Percentiles rank a stretch among this genome's conserved stretches.
These are phyloP conservation scores for Melanotaenia pygmaea DNA, from an alignment of 2,797 vertebrate species.

Conservation along the genomic window DNA sequence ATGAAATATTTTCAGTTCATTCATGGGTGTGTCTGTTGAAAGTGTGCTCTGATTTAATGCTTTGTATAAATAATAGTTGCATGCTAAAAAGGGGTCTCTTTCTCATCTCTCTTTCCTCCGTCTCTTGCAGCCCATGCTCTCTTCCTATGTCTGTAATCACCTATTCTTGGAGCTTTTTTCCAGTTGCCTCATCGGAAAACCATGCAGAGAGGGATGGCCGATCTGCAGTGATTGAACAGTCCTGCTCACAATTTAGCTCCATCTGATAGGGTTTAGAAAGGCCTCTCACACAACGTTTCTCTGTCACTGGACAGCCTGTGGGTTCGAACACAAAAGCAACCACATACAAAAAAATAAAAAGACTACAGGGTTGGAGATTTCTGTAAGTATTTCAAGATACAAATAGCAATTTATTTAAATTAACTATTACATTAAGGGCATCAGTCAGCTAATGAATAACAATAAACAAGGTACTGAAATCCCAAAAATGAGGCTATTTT, in stretches of 20 bases:
- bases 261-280: slow-evolving; percentile 78
- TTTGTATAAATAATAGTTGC: slow-evolving; percentile 22
- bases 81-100: slow-evolving; percentile 60
- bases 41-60: neutral
- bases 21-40: slow-evolving; percentile 33
- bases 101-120: slow-evolving; percentile 19
- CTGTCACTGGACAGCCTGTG: slow-evolving; percentile 24
- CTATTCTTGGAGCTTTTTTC: slow-evolving; percentile 87
- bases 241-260: slow-evolving; percentile 80
- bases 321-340: neutral
- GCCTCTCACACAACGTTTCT: slow-evolving; percentile 40
- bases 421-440: neutral
- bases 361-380: neutral
- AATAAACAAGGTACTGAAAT: neutral
- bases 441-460: neutral
- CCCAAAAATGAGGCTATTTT: neutral
- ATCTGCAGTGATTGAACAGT: slow-evolving; percentile 76
- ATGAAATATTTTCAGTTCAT: slow-evolving; percentile 9
- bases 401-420: neutral
- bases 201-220: slow-evolving; percentile 75
- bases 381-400: neutral
- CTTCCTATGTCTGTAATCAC: slow-evolving; percentile 80
- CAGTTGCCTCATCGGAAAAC: slow-evolving; percentile 86
- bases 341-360: neutral
- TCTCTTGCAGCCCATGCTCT: slow-evolving; percentile 45